A percentile compares a stretch with the other conserved stretches of the same genome.
Evolutionary conservation across 2,113 vertebrate species (phyloP).

Genomic region (Hystrix brachyura): DNA sequence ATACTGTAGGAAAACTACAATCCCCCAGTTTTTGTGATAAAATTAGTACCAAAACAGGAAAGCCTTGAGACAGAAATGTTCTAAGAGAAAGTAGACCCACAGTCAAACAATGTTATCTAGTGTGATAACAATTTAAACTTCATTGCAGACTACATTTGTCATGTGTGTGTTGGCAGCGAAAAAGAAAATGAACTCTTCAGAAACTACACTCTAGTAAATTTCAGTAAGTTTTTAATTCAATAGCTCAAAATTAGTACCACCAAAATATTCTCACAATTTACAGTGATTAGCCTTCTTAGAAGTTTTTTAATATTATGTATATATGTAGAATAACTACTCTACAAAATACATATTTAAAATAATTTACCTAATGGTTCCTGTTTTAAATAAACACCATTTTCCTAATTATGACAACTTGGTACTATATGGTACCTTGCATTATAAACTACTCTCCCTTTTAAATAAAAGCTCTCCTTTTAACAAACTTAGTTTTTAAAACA

Average conservation of each 20-base stretch:
- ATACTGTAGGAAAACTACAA: constrained; percentile 53
- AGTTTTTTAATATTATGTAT: constrained; percentile 10
- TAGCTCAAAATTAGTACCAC: background rate
- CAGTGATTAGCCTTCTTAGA: background rate
- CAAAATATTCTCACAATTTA: constrained; percentile 31
- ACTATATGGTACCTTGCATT: background rate
- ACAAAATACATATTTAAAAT: constrained; percentile 33
- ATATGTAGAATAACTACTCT: background rate
- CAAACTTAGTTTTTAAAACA: constrained; percentile 48
- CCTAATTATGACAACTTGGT: background rate
- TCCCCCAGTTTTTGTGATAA: constrained; percentile 51
- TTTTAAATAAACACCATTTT: constrained; percentile 21
- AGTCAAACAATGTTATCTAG: constrained; percentile 75
- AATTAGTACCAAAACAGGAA: constrained; percentile 71
- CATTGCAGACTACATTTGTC: constrained; percentile 6
- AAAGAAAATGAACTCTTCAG: constrained; percentile 5
- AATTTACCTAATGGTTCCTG: constrained; percentile 4
- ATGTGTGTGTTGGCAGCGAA: constrained; percentile 53
- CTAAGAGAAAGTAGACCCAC: constrained; percentile 62
- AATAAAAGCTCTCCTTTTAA: constrained; percentile 17
- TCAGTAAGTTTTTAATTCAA: constrained; percentile 45
- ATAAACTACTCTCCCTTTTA: constrained; percentile 22
- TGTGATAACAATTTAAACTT: constrained; percentile 56
- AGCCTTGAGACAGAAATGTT: constrained; percentile 72
- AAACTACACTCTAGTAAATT: background rate